These are phyloP conservation scores for Parochlus steinenii DNA, from an alignment of 2,888 invertebrate species.

Conservation along the genomic window DNA sequence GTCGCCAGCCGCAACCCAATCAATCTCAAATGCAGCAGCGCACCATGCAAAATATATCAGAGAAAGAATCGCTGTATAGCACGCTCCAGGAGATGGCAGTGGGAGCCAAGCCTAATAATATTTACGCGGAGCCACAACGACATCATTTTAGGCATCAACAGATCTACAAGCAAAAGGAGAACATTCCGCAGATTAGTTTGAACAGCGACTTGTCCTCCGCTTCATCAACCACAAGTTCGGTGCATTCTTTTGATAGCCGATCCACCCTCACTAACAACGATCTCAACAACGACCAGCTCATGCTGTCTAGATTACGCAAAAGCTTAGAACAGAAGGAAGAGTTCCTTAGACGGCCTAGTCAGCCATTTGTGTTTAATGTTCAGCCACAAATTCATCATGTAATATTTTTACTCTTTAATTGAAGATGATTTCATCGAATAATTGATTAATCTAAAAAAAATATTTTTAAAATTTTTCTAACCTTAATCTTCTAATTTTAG, in stretches of 20 bases:
- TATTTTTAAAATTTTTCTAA: too few species aligned
- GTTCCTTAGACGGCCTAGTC: slow-evolving; percentile 54
- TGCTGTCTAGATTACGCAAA: slow-evolving; percentile 60
- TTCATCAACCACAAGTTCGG: slow-evolving; percentile 48
- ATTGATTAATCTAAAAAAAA: too few species aligned
- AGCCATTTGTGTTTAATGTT: slow-evolving; percentile 5
- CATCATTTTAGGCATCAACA: slow-evolving; percentile 1
- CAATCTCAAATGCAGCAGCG: too few species aligned
- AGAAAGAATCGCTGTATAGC: slow-evolving; percentile 10
- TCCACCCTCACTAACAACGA: slow-evolving; percentile 2
- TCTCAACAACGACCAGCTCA: slow-evolving; percentile 53
- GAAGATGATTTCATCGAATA: too few species aligned
- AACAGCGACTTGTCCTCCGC: slow-evolving; percentile 51
- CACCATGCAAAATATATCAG: slow-evolving; percentile 1
- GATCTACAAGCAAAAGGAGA: too few species aligned
- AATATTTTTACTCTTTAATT: too few species aligned
- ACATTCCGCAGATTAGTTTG: slow-evolving; percentile 41
- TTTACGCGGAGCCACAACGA: not conserved
- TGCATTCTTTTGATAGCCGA: slow-evolving; percentile 40
- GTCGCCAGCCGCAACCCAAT: too few species aligned
- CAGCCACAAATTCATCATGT: too few species aligned
- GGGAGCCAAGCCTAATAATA: not conserved
- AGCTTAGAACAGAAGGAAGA: slow-evolving; percentile 83
- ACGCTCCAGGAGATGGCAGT: slow-evolving; percentile 8
- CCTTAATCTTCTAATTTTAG: too few species aligned